Evolutionary conservation across 2,797 vertebrate genomes (phyloP).

Genomic region (Scleropages formosus): DNA sequence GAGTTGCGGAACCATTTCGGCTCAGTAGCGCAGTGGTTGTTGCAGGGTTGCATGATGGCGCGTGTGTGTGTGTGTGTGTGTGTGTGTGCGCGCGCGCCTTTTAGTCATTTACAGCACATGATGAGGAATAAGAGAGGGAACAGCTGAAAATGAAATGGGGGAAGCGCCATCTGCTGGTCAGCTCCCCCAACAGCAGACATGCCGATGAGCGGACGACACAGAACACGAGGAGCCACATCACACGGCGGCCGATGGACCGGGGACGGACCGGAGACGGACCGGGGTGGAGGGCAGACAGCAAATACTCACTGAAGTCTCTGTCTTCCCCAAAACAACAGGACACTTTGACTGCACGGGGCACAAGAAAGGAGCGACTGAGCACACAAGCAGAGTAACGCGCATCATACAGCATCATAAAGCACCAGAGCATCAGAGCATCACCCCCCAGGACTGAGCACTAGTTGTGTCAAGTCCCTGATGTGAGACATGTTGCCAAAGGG

Average conservation of each 20-base stretch:
- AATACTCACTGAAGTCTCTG: constrained; percentile 81
- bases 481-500: too few species aligned
- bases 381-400: constrained; percentile 45
- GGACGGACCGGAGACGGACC: too few species aligned
- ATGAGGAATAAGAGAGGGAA: not conserved
- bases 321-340: constrained; percentile 83
- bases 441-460: too few species aligned
- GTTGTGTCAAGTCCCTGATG: too few species aligned
- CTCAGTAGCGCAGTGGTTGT: too few species aligned
- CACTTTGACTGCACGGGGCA: constrained; percentile 73
- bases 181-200: not conserved
- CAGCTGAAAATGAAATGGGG: not conserved
- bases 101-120: not conserved
- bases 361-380: constrained; percentile 69
- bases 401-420: too few species aligned
- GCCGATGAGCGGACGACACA: not conserved
- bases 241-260: not conserved
- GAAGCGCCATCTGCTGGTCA: not conserved
- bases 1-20: too few species aligned
- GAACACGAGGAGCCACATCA: constrained; percentile 25
- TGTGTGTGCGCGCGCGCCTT: too few species aligned
- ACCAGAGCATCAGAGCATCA: too few species aligned
- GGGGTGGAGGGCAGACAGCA: constrained; percentile 55
- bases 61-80: not conserved
- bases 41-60: too few species aligned